Evolutionary conservation across 2,797 vertebrate species (phyloP).

Genomic region (Todus mexicanus): DNA sequence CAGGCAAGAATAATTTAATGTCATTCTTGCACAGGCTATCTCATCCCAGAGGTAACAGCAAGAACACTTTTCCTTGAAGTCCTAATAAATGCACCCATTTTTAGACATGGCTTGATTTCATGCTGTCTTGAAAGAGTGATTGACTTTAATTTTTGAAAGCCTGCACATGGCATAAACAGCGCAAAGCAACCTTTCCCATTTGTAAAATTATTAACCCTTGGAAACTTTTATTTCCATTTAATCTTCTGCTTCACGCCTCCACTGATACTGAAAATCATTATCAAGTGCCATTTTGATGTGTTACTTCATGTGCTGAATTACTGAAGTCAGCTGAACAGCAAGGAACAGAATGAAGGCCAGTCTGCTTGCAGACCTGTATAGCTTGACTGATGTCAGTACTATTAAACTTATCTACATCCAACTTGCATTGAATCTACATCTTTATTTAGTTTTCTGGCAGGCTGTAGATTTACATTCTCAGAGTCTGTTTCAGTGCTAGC

Average conservation of each 20-base stretch:
- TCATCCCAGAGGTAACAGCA: background rate
- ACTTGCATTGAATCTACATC: background rate
- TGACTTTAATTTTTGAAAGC: background rate
- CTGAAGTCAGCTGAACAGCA: background rate
- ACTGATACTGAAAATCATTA: conserved; percentile 12
- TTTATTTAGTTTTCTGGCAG: background rate
- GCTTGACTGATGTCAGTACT: background rate
- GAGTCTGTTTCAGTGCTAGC: background rate
- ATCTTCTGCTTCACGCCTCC: background rate
- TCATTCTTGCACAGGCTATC: background rate
- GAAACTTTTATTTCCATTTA: background rate
- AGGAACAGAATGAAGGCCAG: background rate
- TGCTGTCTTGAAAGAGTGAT: background rate
- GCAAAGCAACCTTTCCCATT: background rate
- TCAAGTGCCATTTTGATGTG: conserved; percentile 11
- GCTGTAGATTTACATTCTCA: background rate
- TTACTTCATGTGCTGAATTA: background rate
- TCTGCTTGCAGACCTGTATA: background rate
- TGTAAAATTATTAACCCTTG: background rate
- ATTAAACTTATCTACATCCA: background rate
- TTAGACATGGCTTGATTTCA: background rate
- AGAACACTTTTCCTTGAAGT: background rate
- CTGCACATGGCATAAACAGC: background rate
- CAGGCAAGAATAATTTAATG: background rate
- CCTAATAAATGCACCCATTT: background rate